Conservation (phyloP, 2,113 vertebrate genomes). For the Prolemur simus region DNA sequence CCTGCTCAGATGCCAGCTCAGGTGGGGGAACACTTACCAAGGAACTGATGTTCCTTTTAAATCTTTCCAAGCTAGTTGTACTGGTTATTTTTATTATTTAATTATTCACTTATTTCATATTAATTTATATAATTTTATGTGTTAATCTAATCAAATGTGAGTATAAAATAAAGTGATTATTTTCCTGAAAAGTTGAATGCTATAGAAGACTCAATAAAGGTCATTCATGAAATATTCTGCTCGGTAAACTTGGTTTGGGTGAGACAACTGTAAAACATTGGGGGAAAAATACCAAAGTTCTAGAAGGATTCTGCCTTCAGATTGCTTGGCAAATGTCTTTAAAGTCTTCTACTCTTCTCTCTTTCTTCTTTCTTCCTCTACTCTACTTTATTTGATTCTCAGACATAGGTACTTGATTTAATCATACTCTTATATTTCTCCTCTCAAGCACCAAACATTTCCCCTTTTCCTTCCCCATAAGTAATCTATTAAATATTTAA, state of each 20-base stretch:
- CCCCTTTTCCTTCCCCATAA: no score
- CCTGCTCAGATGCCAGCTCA: no score
- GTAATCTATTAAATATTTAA: no score
- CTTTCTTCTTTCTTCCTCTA: background rate
- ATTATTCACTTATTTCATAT: background rate
- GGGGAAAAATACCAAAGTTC: background rate
- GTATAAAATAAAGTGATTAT: background rate
- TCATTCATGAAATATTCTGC: background rate
- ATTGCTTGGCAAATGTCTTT: background rate
- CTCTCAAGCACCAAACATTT: no score
- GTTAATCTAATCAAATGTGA: background rate
- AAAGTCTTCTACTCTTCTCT: background rate
- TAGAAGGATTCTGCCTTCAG: background rate
- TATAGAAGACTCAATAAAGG: background rate
- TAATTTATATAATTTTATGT: background rate
- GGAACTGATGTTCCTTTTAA: background rate
- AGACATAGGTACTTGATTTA: background rate
- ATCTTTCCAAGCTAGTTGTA: background rate
- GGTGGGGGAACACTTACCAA: background rate
- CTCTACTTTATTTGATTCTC: background rate
- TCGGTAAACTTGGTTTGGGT: background rate
- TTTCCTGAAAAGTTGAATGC: background rate
- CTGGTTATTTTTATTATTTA: background rate
- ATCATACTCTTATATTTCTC: no score
- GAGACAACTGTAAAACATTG: background rate